These are phyloP conservation scores for Buceros bicornis DNA, from an alignment of 2,797 vertebrate genomes.

Conservation along the genomic window DNA sequence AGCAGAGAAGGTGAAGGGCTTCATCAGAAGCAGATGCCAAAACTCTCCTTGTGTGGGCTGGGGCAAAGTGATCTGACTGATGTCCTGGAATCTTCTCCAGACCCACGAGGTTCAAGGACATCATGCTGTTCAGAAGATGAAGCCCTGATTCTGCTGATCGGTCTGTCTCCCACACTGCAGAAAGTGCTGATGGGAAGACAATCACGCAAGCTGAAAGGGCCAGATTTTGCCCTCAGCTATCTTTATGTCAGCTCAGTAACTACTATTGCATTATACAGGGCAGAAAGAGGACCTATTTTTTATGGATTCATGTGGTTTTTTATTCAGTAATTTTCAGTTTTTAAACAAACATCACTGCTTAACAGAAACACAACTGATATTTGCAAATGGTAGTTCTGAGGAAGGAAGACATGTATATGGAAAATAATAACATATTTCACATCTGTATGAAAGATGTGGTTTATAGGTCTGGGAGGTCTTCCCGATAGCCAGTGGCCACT, in stretches of 20 bases:
- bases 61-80: background rate
- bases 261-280: background rate
- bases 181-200: background rate
- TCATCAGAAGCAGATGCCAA: conserved; percentile 5
- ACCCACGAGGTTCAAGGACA: background rate
- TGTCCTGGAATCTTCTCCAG: conserved; percentile 29
- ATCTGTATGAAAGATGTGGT: background rate
- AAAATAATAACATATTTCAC: background rate
- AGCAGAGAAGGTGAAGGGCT: background rate
- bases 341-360: background rate
- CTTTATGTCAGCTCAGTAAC: background rate
- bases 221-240: background rate
- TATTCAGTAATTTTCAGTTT: background rate
- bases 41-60: background rate
- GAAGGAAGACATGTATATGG: background rate
- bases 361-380: background rate
- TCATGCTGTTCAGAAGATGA: background rate
- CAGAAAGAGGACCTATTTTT: background rate
- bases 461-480: background rate
- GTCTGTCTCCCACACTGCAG: background rate
- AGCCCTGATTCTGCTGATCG: background rate
- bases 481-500: background rate
- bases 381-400: background rate
- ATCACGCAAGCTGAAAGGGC: background rate
- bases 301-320: background rate